These are phyloP conservation scores for Agriopis leucophaearia DNA, from an alignment of 2,888 invertebrate genomes.

Conservation along the genomic window DNA sequence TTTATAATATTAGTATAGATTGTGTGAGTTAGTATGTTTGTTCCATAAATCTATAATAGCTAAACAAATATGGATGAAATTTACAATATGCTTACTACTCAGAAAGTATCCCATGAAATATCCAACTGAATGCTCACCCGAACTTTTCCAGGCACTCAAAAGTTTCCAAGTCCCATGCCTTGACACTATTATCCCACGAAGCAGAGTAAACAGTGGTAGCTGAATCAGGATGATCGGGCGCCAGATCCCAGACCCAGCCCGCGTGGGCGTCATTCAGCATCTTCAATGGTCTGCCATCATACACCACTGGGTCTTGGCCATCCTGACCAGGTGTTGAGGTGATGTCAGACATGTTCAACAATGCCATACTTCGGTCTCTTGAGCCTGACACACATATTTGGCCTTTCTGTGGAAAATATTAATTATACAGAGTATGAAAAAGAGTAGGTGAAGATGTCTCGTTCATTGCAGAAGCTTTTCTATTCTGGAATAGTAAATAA, in stretches of 20 bases:
- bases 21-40: not conserved
- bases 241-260: constrained; percentile 89
- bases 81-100: too few relatives aligned
- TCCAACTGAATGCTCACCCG: constrained; percentile 63
- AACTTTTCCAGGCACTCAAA: constrained; percentile 80
- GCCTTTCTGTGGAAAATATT: constrained; percentile 68
- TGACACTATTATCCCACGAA: constrained; percentile 88
- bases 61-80: too few relatives aligned
- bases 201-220: constrained; percentile 85
- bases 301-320: not conserved
- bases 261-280: constrained; percentile 80
- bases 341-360: constrained; percentile 79
- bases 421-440: constrained; percentile 1
- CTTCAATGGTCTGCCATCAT: constrained; percentile 21
- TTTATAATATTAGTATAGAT: too few relatives aligned
- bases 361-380: constrained; percentile 84
- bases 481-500: too few relatives aligned
- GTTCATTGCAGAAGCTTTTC: not conserved
- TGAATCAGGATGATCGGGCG: constrained; percentile 71
- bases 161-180: constrained; percentile 83
- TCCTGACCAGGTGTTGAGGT: not conserved
- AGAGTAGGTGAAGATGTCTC: not conserved
- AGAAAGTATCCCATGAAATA: too few relatives aligned
- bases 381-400: constrained; percentile 86
- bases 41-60: not conserved